Evolutionary conservation across 2,888 invertebrate species (phyloP).

Genomic region (Oscheius onirici): DNA sequence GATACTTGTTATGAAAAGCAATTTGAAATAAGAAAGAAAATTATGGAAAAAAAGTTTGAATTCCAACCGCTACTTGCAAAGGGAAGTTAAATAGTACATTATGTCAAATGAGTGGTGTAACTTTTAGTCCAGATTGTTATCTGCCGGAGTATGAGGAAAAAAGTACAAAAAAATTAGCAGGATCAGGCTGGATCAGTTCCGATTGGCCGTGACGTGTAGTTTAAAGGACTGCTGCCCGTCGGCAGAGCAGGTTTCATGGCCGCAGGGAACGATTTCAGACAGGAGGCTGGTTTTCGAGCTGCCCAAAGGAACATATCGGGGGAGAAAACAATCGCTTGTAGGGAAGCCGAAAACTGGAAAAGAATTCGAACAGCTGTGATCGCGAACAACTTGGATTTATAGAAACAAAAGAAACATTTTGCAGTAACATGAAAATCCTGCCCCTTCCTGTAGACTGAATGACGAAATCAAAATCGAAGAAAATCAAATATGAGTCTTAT

Average conservation of each 20-base stretch:
- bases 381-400: too few relatives aligned
- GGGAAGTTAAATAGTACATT: background rate
- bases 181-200: background rate
- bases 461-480: too few relatives aligned
- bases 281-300: constrained; percentile 16
- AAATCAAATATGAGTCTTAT: too few relatives aligned
- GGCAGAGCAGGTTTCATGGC: constrained; percentile 22
- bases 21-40: background rate
- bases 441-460: too few relatives aligned
- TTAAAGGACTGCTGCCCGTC: constrained; percentile 22
- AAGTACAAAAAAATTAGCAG: background rate
- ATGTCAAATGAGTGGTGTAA: background rate
- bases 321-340: too few relatives aligned
- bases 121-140: background rate
- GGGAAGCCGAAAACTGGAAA: too few relatives aligned
- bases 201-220: constrained; percentile 27
- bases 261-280: background rate
- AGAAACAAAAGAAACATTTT: too few relatives aligned
- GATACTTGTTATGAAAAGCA: background rate
- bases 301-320: too few relatives aligned
- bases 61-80: background rate
- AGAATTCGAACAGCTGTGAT: too few relatives aligned
- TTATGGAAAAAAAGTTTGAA: background rate
- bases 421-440: too few relatives aligned
- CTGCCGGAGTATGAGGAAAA: background rate